Evolutionary conservation across 2,113 vertebrate species (phyloP), one percentile per base, ranked within the genome.

Genomic region (Aythya baeri): DNA sequence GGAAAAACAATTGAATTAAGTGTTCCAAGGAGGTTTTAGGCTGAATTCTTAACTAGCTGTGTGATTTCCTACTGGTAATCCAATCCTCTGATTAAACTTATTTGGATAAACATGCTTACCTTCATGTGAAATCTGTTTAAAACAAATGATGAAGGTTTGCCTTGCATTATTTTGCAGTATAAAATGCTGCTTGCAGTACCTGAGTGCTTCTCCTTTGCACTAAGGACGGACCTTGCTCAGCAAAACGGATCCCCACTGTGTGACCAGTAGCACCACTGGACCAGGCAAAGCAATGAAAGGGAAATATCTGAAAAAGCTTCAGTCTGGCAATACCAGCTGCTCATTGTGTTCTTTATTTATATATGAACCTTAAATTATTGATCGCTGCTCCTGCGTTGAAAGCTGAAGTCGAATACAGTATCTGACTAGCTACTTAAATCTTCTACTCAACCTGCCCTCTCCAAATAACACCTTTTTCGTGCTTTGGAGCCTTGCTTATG

Each of bases 41-140:
- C 61, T 78, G 78, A 93, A 86, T 90, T 83, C 44, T 84, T 88
- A 93, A 90, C 46, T 63, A 94, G 57, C 84, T 92, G 36, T 9
- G 43, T 81, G 77, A 82, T 86, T 75, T 84, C 31, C 22, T 90
- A 34, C 43, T 90, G 73, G 36, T 62, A 92, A 85, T 38, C 13
- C 26, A 82, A 16, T 52, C 50, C 21, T 73, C 73, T 81, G 38
- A 79, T 76, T 75, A 89, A 83, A 7, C 50, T 61, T 78, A 50
- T 94, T 81, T 58, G 32, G 29, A 68, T 72, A 92, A 92, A 89
- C 31, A 32, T 62, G 23, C 43, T 85, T 76, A 41, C 43, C 72
- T 93, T 88, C 31, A 59, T n/a, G 20, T 27, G 57, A 93, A 94
- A 88, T 66, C 59, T 63, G 9, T 79, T 86, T 50, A 84, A 91